Evolutionary conservation across 2,888 invertebrate species (phyloP).

Genomic region (Scelioninae gen. 2): DNA sequence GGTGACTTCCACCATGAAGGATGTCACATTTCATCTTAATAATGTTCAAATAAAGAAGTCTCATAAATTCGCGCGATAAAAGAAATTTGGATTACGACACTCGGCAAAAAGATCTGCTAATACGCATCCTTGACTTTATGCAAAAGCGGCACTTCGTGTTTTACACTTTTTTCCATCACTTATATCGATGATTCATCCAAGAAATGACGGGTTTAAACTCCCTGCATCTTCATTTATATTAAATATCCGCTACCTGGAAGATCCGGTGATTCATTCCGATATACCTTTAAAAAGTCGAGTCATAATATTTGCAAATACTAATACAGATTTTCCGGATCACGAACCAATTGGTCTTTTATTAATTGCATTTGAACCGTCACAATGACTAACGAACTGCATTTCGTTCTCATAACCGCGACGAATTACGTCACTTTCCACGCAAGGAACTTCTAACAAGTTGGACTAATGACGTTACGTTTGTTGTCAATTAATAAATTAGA

Average conservation of each 20-base stretch:
- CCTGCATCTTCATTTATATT: no score
- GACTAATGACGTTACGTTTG: conserved; percentile 8
- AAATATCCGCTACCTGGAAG: no score
- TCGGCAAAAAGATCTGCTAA: no score
- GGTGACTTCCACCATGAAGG: no score
- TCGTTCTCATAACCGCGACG: conserved; percentile 6
- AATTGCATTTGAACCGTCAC: conserved; percentile 10
- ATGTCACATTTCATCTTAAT: no score
- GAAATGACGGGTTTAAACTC: no score
- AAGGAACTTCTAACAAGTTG: conserved; percentile 17
- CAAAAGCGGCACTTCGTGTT: background rate
- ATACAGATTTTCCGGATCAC: background rate
- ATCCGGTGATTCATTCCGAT: no score
- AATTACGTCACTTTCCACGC: conserved; percentile 8
- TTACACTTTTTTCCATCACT: background rate
- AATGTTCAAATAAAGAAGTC: no score
- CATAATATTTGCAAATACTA: background rate
- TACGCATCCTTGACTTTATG: no score
- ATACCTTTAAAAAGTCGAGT: background rate
- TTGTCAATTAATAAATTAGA: conserved; percentile 12
- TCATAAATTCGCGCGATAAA: no score
- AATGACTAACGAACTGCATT: conserved; percentile 2
- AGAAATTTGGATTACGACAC: no score
- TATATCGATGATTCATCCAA: no score
- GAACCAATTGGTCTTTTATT: background rate